phyloP scores from a whole-genome alignment of 2,888 invertebrate genomes.

The Danaus chrysippus region DNA sequence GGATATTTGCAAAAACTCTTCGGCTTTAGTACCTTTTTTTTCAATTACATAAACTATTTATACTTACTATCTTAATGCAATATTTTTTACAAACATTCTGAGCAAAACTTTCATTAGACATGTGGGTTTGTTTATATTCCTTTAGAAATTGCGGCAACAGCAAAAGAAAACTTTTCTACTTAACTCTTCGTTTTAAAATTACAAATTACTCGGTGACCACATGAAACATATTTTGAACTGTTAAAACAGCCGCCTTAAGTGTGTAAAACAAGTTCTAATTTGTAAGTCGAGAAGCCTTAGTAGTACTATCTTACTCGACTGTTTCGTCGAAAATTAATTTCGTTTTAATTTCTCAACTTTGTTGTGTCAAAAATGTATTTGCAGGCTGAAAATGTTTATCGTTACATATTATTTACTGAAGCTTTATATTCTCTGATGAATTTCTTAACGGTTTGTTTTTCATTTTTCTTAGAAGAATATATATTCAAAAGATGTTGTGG shows the following conservation, averaged over 20 bases:
- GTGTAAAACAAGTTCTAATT: conserved; percentile 5
- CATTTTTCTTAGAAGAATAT: neutral
- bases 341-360: conserved; percentile 11
- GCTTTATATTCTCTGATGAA: neutral
- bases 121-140: too few species aligned
- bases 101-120: too few species aligned
- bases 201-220: too few species aligned
- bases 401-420: neutral
- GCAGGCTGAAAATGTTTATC: neutral
- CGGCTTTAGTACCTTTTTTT: too few species aligned
- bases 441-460: neutral
- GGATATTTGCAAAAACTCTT: too few species aligned
- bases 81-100: too few species aligned
- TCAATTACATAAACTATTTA: too few species aligned
- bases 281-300: conserved; percentile 3
- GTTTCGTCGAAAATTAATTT: conserved; percentile 11
- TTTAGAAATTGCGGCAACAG: too few species aligned
- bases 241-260: conserved; percentile 4
- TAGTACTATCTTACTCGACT: conserved; percentile 5
- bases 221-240: neutral
- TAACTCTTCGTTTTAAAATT: too few species aligned
- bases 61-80: too few species aligned
- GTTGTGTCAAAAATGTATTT: conserved; percentile 12
- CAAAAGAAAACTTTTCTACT: too few species aligned
- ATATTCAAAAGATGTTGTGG: too few species aligned